A percentile compares a stretch with the other conserved stretches of the same genome.
Evolutionary conservation across 2,113 vertebrate species (phyloP).

Genomic region (Willisornis vidua): DNA sequence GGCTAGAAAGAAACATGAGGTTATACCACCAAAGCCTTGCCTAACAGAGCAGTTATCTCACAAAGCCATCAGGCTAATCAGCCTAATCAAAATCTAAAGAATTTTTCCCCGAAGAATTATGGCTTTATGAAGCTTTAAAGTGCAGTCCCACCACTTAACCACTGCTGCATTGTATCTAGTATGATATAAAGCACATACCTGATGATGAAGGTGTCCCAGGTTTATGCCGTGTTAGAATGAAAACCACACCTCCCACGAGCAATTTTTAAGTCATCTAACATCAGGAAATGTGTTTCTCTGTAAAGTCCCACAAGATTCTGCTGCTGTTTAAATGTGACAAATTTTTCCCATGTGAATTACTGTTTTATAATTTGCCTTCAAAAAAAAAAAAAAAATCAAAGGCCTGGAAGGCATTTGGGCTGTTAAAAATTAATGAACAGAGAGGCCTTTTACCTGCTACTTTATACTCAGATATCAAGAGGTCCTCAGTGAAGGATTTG

Average conservation of each 20-base stretch:
- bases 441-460: not conserved
- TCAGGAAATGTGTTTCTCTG: not conserved
- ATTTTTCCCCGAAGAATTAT: not conserved
- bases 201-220: not conserved
- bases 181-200: not conserved
- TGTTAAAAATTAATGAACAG: constrained; percentile 3
- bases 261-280: not conserved
- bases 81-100: not conserved
- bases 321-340: not conserved
- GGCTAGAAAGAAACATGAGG: not conserved
- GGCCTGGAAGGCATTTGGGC: not conserved
- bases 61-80: not conserved
- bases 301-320: not conserved
- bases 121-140: not conserved
- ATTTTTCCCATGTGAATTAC: not conserved
- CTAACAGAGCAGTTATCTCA: not conserved
- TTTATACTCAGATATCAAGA: not conserved
- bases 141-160: not conserved
- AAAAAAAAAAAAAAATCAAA: not conserved
- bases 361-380: not conserved
- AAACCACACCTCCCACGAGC: not conserved
- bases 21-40: not conserved
- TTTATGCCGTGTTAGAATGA: not conserved
- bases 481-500: not conserved
- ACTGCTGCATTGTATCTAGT: not conserved